Evolutionary conservation across 2,888 invertebrate genomes (phyloP).

Genomic region (Troides oblongomaculatus): DNA sequence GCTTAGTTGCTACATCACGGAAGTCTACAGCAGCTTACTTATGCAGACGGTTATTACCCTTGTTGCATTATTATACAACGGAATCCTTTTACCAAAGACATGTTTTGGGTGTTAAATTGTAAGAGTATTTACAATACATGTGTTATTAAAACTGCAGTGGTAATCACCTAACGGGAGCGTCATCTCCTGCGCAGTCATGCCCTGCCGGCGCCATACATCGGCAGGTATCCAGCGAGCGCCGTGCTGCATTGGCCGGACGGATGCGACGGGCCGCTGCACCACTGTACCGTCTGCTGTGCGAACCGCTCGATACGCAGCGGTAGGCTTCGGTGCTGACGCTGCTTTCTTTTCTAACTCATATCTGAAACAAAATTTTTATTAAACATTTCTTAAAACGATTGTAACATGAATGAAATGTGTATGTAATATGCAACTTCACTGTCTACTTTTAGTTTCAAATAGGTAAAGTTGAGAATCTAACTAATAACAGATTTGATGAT

Average conservation of each 20-base stretch:
- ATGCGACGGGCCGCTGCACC: slow-evolving; percentile 84
- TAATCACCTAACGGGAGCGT: slow-evolving; percentile 88
- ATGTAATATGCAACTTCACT: too few relatives aligned
- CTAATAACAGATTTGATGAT: too few relatives aligned
- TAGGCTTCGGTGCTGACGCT: slow-evolving; percentile 82
- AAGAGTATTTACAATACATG: not conserved
- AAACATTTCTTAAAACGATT: too few relatives aligned
- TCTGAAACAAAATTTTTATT: slow-evolving; percentile 61
- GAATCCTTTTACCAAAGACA: too few relatives aligned
- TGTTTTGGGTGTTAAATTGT: not conserved
- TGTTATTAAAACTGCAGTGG: not conserved
- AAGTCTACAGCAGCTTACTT: too few relatives aligned
- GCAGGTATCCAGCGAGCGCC: slow-evolving; percentile 91
- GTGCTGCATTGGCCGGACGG: slow-evolving; percentile 91
- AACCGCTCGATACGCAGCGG: slow-evolving; percentile 81
- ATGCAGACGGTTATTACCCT: too few relatives aligned
- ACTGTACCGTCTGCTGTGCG: slow-evolving; percentile 83
- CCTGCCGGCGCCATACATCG: slow-evolving; percentile 94
- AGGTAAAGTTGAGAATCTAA: too few relatives aligned
- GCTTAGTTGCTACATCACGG: too few relatives aligned
- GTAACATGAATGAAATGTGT: too few relatives aligned
- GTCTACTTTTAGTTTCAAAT: too few relatives aligned
- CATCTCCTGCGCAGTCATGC: slow-evolving; percentile 97
- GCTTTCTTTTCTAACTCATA: slow-evolving; percentile 97
- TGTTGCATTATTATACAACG: too few relatives aligned